phyloP scores from a whole-genome alignment of 1,140 invertebrate species.

The Aphaenogaster rudis region DNA sequence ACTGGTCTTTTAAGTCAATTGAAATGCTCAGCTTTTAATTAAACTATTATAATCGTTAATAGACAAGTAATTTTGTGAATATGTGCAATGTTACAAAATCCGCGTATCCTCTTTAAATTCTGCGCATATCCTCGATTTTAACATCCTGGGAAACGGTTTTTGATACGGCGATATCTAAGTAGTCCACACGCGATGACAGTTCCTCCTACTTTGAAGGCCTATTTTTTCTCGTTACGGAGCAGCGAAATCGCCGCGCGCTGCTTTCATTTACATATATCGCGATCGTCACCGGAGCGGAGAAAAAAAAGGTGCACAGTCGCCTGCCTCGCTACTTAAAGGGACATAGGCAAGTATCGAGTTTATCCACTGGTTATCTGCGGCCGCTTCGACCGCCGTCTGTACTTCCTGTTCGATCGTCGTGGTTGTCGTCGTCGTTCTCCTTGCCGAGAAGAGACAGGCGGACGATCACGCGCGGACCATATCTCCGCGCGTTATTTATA shows the following conservation, averaged over 20 bases:
- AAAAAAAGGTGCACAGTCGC: background rate
- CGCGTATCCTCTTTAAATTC: background rate
- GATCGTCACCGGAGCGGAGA: constrained; percentile 22
- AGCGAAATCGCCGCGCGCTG: background rate
- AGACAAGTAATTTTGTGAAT: background rate
- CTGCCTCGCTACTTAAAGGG: constrained; percentile 39
- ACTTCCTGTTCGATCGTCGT: constrained; percentile 29
- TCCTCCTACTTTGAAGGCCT: background rate
- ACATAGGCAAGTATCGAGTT: constrained; percentile 40
- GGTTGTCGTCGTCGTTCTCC: background rate
- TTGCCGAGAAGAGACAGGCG: constrained; percentile 14
- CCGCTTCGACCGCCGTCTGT: background rate
- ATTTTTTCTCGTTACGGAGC: background rate
- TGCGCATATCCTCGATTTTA: background rate
- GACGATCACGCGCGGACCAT: constrained; percentile 5
- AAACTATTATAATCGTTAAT: background rate
- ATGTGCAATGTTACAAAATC: background rate
- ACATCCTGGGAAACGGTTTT: background rate
- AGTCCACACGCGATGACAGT: background rate
- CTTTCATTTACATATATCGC: constrained; percentile 37
- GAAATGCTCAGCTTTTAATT: background rate
- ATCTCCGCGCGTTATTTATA: constrained; percentile 28
- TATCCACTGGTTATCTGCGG: constrained; percentile 21
- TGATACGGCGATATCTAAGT: background rate
- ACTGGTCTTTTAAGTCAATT: background rate